Evolutionary conservation across 2,113 vertebrate genomes (phyloP).

Genomic region (Acinonyx jubatus): DNA sequence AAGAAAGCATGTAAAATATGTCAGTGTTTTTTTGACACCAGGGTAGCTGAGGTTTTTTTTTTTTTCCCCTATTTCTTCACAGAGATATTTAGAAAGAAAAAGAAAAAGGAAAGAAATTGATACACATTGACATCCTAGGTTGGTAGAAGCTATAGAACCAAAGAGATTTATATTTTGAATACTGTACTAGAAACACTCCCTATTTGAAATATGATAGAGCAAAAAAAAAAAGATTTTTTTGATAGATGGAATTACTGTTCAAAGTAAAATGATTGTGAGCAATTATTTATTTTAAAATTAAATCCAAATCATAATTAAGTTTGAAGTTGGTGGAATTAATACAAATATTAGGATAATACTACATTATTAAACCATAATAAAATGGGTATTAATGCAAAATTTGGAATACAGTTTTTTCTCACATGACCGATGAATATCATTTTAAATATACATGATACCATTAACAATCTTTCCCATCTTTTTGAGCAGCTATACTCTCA

Average conservation of each 20-base stretch:
- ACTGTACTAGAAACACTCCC: neutral
- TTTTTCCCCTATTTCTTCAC: neutral
- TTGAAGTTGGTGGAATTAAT: neutral
- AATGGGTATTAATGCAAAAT: neutral
- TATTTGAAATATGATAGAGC: neutral
- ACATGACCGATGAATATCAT: neutral
- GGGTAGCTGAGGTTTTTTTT: neutral
- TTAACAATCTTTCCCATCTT: neutral
- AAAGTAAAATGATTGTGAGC: neutral
- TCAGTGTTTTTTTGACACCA: constrained; percentile 59
- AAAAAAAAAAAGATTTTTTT: neutral
- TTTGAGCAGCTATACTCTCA: neutral
- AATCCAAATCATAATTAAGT: neutral
- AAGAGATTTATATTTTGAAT: neutral
- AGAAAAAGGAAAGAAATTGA: neutral
- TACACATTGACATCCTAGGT: neutral
- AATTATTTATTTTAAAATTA: constrained; percentile 29
- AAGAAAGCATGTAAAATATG: constrained; percentile 69
- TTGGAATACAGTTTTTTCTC: neutral
- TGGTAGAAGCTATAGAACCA: neutral
- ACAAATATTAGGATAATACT: neutral
- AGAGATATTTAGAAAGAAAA: constrained; percentile 5
- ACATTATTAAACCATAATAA: neutral
- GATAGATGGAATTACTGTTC: neutral
- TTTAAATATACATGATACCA: neutral